Evolutionary conservation across 2,888 invertebrate genomes (phyloP), one percentile per base, ranked within the genome.

Genomic region (Laspeyria flexula): DNA sequence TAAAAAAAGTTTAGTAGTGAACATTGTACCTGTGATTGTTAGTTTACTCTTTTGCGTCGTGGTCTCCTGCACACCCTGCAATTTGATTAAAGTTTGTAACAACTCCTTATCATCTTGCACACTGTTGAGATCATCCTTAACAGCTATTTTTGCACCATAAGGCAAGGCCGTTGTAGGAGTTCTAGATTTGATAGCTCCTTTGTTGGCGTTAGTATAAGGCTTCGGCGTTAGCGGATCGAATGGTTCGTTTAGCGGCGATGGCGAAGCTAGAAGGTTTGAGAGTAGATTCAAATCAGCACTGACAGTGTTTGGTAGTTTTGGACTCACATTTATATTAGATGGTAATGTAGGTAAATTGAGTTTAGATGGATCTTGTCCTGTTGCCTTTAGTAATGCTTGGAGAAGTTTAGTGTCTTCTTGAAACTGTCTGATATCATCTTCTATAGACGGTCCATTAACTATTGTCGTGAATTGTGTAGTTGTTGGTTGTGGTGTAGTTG

Each of bases 321-420:
- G 66, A 87, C 90, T 90, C 83, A 85, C 85, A 57, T 83, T 81
- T 68, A 85, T 66, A 58, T 70, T 76, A 12, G 85, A 76, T 51
- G 90, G 72, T 70, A 52, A 42, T 52, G 86, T 85, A 6, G 92
- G 92, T 69, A 92, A 79, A 65, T 91, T 90, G 60, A 90, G 85
- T 74, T 88, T 81, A 3, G 92, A 85, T 46, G 92, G 90, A 56
- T 92, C 88, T 78, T 92, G 88, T 54, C 90, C 90, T 3, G 90
- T 91, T 3, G 90, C 90, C 67, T 92, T 89, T 51, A 92, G 73
- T 33, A 91, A 77, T 30, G 90, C 92, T 79, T 93, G 83, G 52
- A 91, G 75, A 30, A 92, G 76, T 71, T 90, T 88, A 47, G 92
- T 86, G 64, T 93, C 92, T 79, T 92, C 86, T 77, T 93, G 86